A percentile compares a stretch with the other conserved stretches of the same genome.
Conservation (phyloP, 2,888 invertebrate species). For the Notocelia uddmanniana region DNA sequence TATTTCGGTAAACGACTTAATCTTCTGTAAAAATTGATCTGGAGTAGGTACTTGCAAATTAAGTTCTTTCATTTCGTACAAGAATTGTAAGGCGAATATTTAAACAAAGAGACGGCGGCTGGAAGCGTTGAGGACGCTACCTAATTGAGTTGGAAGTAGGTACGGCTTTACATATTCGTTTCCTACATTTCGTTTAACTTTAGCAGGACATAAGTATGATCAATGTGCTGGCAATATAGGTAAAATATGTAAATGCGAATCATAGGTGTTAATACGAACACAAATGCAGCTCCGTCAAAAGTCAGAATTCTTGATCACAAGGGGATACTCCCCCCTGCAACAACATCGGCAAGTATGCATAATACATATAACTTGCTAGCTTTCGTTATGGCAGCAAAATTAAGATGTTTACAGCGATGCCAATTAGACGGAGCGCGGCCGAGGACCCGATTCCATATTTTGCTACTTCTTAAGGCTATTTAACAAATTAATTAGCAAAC, state of each 20-base stretch:
- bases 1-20: neutral
- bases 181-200: neutral
- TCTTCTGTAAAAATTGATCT: constrained; percentile 25
- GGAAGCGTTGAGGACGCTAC: neutral
- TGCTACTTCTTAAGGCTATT: neutral
- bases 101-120: constrained; percentile 27
- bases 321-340: neutral
- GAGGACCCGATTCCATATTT: neutral
- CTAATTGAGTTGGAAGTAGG: constrained; percentile 19
- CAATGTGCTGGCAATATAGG: neutral
- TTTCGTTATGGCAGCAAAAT: neutral
- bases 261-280: neutral
- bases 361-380: neutral
- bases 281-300: neutral
- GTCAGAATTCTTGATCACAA: neutral
- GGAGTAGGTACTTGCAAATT: constrained; percentile 26
- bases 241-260: neutral
- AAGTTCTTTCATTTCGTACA: constrained; percentile 33
- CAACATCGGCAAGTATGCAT: neutral
- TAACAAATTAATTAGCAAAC: neutral
- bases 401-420: neutral
- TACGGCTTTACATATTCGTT: neutral
- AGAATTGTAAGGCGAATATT: constrained; percentile 30
- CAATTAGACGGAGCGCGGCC: neutral
- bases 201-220: neutral